phyloP scores from a whole-genome alignment of 64 coral and sea anemone species.

The Montipora efflorescens region DNA sequence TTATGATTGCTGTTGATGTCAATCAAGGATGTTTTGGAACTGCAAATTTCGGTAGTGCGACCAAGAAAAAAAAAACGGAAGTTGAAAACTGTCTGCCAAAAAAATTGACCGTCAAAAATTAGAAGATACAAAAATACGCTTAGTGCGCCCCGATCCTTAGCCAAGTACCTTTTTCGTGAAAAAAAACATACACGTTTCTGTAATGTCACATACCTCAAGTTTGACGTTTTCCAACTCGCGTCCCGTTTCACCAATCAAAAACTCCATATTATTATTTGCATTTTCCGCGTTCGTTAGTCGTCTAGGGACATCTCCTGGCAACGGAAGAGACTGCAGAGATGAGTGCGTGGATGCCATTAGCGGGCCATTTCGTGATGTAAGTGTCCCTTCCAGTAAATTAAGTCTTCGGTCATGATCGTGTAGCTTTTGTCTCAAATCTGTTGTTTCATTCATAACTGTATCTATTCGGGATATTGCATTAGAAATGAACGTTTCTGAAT shows the following conservation, averaged over 20 bases:
- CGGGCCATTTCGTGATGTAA: neutral
- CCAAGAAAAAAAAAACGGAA: too few species aligned
- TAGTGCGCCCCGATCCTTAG: too few species aligned
- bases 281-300: constrained; percentile 37
- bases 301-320: constrained; percentile 12
- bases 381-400: neutral
- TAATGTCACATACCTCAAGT: neutral
- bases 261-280: neutral
- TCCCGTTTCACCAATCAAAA: constrained; percentile 4
- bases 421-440: constrained; percentile 19
- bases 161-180: too few species aligned
- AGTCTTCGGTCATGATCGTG: neutral
- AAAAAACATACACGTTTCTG: neutral
- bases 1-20: too few species aligned
- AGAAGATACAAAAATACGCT: too few species aligned
- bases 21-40: too few species aligned
- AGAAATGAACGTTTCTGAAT: constrained; percentile 1
- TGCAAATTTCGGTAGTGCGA: too few species aligned
- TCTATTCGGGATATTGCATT: constrained; percentile 41
- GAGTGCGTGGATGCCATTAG: neutral
- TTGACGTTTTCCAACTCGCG: neutral
- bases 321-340: neutral
- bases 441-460: constrained; percentile 10
- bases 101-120: too few species aligned
- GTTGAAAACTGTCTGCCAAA: too few species aligned